Conservation (phyloP, 2,797 vertebrate species). For the Megaceryle alcyon region DNA sequence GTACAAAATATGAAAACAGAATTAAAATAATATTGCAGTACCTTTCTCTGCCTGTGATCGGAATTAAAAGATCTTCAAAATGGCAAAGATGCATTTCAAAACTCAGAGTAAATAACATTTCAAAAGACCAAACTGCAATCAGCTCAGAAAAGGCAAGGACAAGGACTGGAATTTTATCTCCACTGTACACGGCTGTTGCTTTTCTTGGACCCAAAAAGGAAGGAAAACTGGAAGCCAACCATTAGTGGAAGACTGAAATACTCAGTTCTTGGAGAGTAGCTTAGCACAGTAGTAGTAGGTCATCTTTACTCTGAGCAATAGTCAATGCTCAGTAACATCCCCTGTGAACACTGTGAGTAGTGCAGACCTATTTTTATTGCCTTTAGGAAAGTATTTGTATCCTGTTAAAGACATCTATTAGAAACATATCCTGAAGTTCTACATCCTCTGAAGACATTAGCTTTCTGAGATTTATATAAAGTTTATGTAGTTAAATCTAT, state of each 20-base stretch:
- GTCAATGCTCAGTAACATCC: neutral
- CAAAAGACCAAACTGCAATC: neutral
- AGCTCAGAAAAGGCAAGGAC: slow-evolving; percentile 19
- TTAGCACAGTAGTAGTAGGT: neutral
- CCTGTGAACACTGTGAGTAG: neutral
- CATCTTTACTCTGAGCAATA: neutral
- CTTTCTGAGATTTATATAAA: neutral
- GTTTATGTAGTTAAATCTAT: neutral
- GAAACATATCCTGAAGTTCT: neutral
- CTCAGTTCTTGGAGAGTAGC: slow-evolving; percentile 4
- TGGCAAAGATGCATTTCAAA: slow-evolving; percentile 48
- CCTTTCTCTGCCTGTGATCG: slow-evolving; percentile 52
- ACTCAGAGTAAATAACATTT: slow-evolving; percentile 41
- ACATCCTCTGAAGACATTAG: neutral
- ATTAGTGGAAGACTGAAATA: neutral
- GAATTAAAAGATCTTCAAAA: slow-evolving; percentile 55
- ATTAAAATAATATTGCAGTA: slow-evolving; percentile 61
- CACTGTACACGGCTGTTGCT: neutral
- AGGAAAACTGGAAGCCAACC: neutral
- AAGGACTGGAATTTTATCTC: slow-evolving; percentile 17
- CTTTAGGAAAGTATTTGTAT: slow-evolving; percentile 3
- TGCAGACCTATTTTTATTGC: slow-evolving; percentile 1
- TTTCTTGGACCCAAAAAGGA: neutral
- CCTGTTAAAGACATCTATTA: slow-evolving; percentile 5
- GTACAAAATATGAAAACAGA: slow-evolving; percentile 44